Percentiles rank a stretch among this genome's conserved stretches.
phyloP scores from a whole-genome alignment of 1,140 invertebrate species.

The Drosophila parabipectinata region DNA sequence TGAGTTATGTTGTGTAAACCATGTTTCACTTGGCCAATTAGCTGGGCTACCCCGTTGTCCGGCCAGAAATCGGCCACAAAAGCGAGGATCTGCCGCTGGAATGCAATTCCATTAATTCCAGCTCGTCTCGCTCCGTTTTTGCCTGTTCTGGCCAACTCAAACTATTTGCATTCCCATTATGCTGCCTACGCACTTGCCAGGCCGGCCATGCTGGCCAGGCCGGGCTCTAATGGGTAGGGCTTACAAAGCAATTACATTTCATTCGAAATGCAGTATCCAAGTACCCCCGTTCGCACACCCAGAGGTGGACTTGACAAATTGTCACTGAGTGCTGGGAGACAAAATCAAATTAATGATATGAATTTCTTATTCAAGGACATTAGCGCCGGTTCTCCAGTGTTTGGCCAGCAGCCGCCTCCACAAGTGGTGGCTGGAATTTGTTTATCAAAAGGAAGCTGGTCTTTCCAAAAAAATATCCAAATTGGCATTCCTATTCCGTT shows the following conservation, averaged over 20 bases:
- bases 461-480: constrained; percentile 3
- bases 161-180: constrained; percentile 51
- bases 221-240: constrained; percentile 33
- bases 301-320: constrained; percentile 45
- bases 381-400: constrained; percentile 35
- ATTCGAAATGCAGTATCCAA: constrained; percentile 56
- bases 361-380: constrained; percentile 71
- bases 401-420: not conserved
- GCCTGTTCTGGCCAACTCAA: constrained; percentile 33
- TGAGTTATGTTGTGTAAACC: not conserved
- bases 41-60: not conserved
- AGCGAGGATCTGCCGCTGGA: constrained; percentile 23
- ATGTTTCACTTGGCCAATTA: constrained; percentile 21
- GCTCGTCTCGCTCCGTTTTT: constrained; percentile 12
- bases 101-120: constrained; percentile 48
- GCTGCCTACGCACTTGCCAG: constrained; percentile 33
- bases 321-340: constrained; percentile 11
- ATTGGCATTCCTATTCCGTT: constrained; percentile 12
- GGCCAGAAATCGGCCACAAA: constrained; percentile 15
- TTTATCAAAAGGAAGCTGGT: not conserved
- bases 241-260: constrained; percentile 64
- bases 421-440: not conserved
- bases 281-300: constrained; percentile 6
- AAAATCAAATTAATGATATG: constrained; percentile 78
- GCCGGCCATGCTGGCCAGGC: no score